Base-by-base conservation (phyloP, 2,888 invertebrate genomes). In the Andricus curvator region DNA sequence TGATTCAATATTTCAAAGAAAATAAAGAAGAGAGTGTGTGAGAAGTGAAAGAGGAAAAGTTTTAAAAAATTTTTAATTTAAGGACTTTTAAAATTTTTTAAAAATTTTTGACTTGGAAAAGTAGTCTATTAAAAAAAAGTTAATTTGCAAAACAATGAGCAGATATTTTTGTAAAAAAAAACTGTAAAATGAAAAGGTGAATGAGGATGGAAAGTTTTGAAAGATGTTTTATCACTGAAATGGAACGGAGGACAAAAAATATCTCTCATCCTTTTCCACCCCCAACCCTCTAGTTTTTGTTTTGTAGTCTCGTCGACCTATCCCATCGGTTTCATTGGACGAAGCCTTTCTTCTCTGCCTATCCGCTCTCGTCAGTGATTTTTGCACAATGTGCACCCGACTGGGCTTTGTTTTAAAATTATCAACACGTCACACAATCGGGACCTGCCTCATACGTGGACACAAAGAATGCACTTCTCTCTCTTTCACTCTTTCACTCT, bases 371-470 rank as follows among this genome's bases (percentile, higher is more conserved):
- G 70, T 70, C 70, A 70, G 70, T 70, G 70, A 70, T 70, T 70
- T 70, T 70, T 70, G 70, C 48, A 70, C 70, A 70, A 70, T 70
- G 48, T 70, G 70, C 70, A 17, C 70, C 17, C 70, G 48, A 51
- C 70, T 70, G 70, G 70, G 70, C 48, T 48, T 70, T 70, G 70
- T 70, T 70, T 70, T 29, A 70, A 92, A 92, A 92, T 92, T 92
- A 92, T 92, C 92, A 92, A 92, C 91, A 89, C 90, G 90, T 90
- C 88, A 89, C 91, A 91, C 91, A 92, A 91, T 90, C 90, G 88
- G 87, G 86, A 87, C 85, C 83, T 83, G 84, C 85, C 86, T 87
- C 86, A 66, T 86, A 86, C 85, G 80, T 84, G 83, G 83, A 82
- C 83, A 90, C 89, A 90, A 90, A 91, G 89, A 89, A 88, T 82